Conservation (phyloP, 1,140 invertebrate species). For the Drosophila kohkoa region DNA sequence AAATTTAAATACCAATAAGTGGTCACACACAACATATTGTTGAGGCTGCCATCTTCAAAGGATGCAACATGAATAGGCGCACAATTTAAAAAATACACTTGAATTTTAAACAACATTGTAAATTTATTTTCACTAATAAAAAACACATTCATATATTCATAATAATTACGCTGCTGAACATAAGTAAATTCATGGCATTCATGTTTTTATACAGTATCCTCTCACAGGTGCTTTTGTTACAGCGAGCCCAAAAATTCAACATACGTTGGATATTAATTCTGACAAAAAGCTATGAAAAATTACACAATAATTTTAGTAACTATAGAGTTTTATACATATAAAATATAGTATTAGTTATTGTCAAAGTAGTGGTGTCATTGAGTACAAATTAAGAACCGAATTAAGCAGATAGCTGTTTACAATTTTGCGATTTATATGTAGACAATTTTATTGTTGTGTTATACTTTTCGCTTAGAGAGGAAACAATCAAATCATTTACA, state of each 20-base stretch:
- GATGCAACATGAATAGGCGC: not conserved
- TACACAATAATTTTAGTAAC: conserved; percentile 26
- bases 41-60: conserved; percentile 11
- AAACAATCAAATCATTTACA: conserved; percentile 63
- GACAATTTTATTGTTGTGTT: conserved; percentile 37
- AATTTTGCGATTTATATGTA: conserved; percentile 42
- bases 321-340: conserved; percentile 37
- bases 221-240: not conserved
- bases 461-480: conserved; percentile 70
- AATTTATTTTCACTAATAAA: conserved; percentile 70
- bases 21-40: not conserved
- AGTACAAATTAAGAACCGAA: conserved; percentile 35
- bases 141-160: conserved; percentile 63
- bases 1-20: not conserved
- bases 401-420: conserved; percentile 20
- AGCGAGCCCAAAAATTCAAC: conserved; percentile 15
- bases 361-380: conserved; percentile 48
- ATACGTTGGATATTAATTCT: conserved; percentile 13
- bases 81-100: conserved; percentile 6
- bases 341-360: conserved; percentile 56
- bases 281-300: conserved; percentile 28
- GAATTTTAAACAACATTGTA: conserved; percentile 34
- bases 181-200: conserved; percentile 56
- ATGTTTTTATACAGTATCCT: conserved; percentile 48
- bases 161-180: conserved; percentile 60